Base-by-base conservation (phyloP, 92 coral and sea anemone species). In the Phymanthus crucifer region DNA sequence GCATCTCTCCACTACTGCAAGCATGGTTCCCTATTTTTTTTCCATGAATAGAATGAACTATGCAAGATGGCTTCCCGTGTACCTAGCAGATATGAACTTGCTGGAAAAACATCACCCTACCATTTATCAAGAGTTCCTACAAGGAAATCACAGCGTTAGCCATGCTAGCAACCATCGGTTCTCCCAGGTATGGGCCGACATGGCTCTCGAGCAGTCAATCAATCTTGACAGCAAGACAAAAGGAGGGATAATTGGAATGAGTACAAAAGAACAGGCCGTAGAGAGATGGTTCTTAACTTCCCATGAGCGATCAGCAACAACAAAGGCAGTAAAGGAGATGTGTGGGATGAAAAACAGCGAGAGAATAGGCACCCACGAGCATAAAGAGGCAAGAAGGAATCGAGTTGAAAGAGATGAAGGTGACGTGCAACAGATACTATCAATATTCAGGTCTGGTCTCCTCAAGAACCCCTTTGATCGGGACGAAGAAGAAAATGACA, bases 11-110 rank as follows among this genome's bases (percentile, higher is more conserved):
- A 13, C 90, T n/a, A 80, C 86, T 68, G 79, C 90, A 29, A 57
- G 71, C 43, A 81, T 86, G 90, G 68, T 86, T 43, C 89, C 89
- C 72, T 76, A 86, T 80, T 86, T 86, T 78, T 86, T 72, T 57
- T 75, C 89, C n/a, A 73, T 86, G 89, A 81, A 80, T 48, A 72
- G 81, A 65, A 40, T 71, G 16, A 82, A 73, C 56, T 82, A 74
- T 40, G 77, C 85, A 21, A 23, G 85, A 33, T 85, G 85, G 89
- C 70, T 85, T 35, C 89, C 84, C 23, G 80, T 79, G 32, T 80
- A 85, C 76, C 80, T 85, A 73, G 66, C 84, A 3, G 84, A 79
- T 61, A 85, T 85, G 80, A 57, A 85, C 66, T 19, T 45, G 78
- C 52, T 85, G 40, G 79, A 85, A 29, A 4, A 12, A 0, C 33